Conservation (phyloP, 35 echinoderm and acorn worm species). For the Strongylocentrotus purpuratus region DNA sequence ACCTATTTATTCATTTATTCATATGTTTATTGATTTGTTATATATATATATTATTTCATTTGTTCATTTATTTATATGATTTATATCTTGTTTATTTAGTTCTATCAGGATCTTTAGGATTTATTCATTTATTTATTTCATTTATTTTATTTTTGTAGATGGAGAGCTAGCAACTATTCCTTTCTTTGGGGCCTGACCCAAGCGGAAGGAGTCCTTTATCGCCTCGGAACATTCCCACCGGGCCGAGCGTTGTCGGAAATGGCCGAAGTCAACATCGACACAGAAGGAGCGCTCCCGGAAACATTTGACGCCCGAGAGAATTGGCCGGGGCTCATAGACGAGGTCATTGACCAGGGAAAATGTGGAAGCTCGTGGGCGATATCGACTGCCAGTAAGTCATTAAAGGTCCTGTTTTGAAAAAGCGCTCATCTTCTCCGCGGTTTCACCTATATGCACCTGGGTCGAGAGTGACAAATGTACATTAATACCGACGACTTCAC, state of each 20-base stretch:
- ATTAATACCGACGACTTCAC: too few relatives aligned
- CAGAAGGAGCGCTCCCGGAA: conserved; percentile 61
- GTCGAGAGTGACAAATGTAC: too few relatives aligned
- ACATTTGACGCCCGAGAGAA: conserved; percentile 83
- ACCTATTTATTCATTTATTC: too few relatives aligned
- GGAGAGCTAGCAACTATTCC: conserved; percentile 70
- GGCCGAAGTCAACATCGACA: conserved; percentile 65
- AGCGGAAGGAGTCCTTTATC: conserved; percentile 44
- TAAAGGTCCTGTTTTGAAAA: too few relatives aligned
- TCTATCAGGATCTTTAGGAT: neutral
- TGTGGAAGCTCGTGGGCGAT: conserved; percentile 97
- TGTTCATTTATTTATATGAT: neutral
- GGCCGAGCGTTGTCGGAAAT: conserved; percentile 52
- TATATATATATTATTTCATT: neutral
- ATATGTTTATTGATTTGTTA: too few relatives aligned
- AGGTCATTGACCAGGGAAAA: conserved; percentile 86
- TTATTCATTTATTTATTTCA: neutral
- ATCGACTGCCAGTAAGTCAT: conserved; percentile 71
- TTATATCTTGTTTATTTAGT: neutral
- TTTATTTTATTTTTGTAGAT: conserved; percentile 44
- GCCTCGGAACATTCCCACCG: conserved; percentile 74
- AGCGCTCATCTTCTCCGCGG: too few relatives aligned
- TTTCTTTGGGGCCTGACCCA: conserved; percentile 67
- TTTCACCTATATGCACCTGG: too few relatives aligned
- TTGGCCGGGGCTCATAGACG: conserved; percentile 78